Evolutionary conservation across 1,140 invertebrate genomes (phyloP), one percentile per base, ranked within the genome.

Genomic region (Steinernema khuongi): DNA sequence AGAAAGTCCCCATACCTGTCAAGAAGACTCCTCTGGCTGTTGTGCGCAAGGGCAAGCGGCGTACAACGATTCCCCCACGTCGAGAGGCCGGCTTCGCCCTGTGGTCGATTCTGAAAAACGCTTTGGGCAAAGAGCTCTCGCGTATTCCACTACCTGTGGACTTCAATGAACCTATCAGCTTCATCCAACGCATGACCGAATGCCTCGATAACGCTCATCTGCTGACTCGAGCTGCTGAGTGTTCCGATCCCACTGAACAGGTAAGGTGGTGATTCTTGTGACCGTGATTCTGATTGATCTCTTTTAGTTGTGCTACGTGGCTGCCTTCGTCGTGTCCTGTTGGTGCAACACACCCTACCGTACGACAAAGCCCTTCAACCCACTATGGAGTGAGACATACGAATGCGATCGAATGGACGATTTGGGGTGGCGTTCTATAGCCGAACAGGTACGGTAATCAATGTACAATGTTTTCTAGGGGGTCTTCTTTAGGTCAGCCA

Each of bases 81-180:
- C 11, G 22, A 14, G 50, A 60, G 26, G 50, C 50, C 50, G 50
- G 50, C 14, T 60, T 60, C 22, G 50, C 22, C 7, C 87, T 99
- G 41, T 89, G 97, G 97, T 94, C 93, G 79, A 96, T 99, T 70
- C 97, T 99, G 94, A 98, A 98, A 86, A 99, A 99, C 86, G 98
- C 95, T 84, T 98, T 99, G 83, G 92, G 97, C 67, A 97, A 97
- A 88, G 97, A 99, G 86, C 88, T 99, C 22, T 94, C 94, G 14
- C 98, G 98, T 89, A 99, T 99, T 81, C 96, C 97, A 0, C 98
- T 99, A 91, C 97, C 97, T 43, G 91, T 60, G 18, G 99, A 99
- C 88, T 99, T 99, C 87, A 98, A 93, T 81, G 97, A 99, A 88
- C 97, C 97, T 0, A 87, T 99, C 67, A 98, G 95, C 18, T 96